Evolutionary conservation across 1,140 invertebrate species (phyloP).

Genomic region (Drosophila grimshawi): DNA sequence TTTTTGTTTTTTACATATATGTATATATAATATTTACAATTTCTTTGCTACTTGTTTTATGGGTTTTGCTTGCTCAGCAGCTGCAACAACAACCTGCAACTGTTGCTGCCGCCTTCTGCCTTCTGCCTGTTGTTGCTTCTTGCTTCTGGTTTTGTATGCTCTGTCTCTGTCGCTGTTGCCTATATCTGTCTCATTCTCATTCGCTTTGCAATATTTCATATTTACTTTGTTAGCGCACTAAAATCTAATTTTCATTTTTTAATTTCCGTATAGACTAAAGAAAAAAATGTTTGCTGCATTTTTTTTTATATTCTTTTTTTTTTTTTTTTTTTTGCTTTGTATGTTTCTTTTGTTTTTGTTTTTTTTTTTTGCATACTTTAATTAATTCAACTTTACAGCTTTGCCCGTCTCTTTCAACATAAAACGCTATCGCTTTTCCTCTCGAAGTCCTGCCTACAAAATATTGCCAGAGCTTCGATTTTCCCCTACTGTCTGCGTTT

Average conservation of each 20-base stretch:
- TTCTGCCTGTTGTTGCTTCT: not conserved
- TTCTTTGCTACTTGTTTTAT: conserved; percentile 64
- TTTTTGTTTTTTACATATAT: conserved; percentile 43
- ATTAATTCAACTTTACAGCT: conserved; percentile 11
- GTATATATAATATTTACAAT: conserved; percentile 71
- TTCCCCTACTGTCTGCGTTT: not conserved
- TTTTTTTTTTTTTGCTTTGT: not conserved
- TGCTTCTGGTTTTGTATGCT: conserved; percentile 1
- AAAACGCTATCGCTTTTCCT: conserved; percentile 5
- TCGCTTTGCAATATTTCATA: conserved; percentile 50
- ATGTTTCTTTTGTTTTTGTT: not conserved
- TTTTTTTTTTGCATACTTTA: conserved; percentile 4
- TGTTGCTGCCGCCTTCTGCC: not conserved
- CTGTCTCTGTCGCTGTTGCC: conserved; percentile 9
- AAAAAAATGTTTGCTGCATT: conserved; percentile 52
- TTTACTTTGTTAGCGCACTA: conserved; percentile 50
- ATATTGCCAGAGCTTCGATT: conserved; percentile 14
- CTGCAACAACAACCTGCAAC: not conserved
- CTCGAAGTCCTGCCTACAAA: not conserved
- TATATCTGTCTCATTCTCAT: conserved; percentile 21
- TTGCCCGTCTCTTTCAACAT: conserved; percentile 16
- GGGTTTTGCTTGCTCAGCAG: conserved; percentile 27
- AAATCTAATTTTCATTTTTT: conserved; percentile 55
- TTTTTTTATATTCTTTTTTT: conserved; percentile 13
- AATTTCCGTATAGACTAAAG: conserved; percentile 51